Evolutionary conservation across 2,797 vertebrate species (phyloP).

Genomic region (Amblyraja radiata): DNA sequence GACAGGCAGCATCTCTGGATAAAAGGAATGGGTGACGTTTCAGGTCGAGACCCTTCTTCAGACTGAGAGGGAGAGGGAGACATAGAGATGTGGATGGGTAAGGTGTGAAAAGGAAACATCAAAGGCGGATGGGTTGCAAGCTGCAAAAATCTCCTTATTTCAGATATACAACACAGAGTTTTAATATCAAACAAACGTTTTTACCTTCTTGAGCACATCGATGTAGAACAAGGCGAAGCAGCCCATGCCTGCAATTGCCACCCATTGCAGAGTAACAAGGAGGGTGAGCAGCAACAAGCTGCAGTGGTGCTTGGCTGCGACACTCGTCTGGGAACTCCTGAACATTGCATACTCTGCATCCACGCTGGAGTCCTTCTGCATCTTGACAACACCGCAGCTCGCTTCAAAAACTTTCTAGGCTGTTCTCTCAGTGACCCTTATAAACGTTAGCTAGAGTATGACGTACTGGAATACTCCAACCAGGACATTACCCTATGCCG

Average conservation of each 20-base stretch:
- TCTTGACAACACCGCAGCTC: neutral
- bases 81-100: too few relatives aligned
- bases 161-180: too few relatives aligned
- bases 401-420: neutral
- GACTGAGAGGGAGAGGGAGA: too few relatives aligned
- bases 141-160: neutral
- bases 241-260: neutral
- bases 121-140: too few relatives aligned
- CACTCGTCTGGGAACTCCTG: neutral
- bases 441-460: neutral
- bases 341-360: neutral
- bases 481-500: neutral
- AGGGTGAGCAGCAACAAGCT: neutral
- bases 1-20: too few relatives aligned
- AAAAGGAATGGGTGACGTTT: too few relatives aligned
- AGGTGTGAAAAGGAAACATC: too few relatives aligned
- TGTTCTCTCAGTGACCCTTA: neutral
- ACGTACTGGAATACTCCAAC: slow-evolving; percentile 18
- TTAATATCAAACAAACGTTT: neutral
- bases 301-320: neutral
- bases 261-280: neutral
- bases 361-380: neutral
- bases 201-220: neutral
- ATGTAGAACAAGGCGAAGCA: neutral
- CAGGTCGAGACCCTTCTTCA: too few relatives aligned